Evolutionary conservation across 2,888 invertebrate genomes (phyloP), one percentile per base, ranked within the genome.

Genomic region (Anarsia innoxiella): DNA sequence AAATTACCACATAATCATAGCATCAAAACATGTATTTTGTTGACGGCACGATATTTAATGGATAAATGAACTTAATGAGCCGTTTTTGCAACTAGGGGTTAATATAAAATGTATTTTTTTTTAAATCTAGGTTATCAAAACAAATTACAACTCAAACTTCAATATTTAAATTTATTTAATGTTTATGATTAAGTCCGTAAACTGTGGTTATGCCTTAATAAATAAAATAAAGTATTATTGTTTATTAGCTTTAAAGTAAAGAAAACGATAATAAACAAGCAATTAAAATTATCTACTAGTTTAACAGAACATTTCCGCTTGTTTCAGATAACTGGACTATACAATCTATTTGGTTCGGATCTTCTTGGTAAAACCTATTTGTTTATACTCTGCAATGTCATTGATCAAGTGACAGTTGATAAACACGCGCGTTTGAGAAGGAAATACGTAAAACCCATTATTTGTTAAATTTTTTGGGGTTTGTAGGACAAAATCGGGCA

Each of bases 291-390:
- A 23, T 12, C 12, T 11, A 10, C 12, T 12, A 46, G 36, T 27
- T 23, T 37, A 31, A 45, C 14, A 42, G 33, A 11, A 27, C 28
- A 27, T 44, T 53, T 56, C 55, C 41, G 50, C 49, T 69, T 70
- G 72, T 77, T 77, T 40, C 77, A 77, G 77, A 77, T 77, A 72
- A 62, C 55, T 48, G 53, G 48, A 50, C 49, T 46, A n/a, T 44
- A 44, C 36, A 40, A 39, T 32, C 51, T 49, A 46, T 41, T 51
- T 49, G 45, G 47, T 47, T 52, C 16, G 39, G 40, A 39, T 40
- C 58, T 63, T 44, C 42, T 53, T 48, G 26, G 39, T 40, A 19
- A 44, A 39, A 45, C 55, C 57, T 57, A 59, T 27, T 28, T 23
- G 10, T 29, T 30, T 11, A 32, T 27, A 29, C 12, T 39, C 31